Conservation (phyloP, 2,113 vertebrate genomes). For the Hyperopisus bebe region DNA sequence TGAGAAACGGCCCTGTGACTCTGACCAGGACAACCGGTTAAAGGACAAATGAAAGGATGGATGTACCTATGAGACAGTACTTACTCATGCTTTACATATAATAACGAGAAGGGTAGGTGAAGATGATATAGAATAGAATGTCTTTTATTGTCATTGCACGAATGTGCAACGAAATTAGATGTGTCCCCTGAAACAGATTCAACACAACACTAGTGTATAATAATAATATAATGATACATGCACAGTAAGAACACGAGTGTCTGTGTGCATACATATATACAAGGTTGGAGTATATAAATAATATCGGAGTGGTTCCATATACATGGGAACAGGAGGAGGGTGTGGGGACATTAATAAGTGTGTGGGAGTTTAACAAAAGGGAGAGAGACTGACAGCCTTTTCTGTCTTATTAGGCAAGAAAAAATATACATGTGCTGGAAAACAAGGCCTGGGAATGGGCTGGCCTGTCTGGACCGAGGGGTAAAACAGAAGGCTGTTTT, state of each 20-base stretch:
- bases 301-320: no score
- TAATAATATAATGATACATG: no score
- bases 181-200: no score
- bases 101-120: background rate
- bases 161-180: no score
- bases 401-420: background rate
- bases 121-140: background rate
- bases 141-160: no score
- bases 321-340: background rate
- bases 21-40: background rate
- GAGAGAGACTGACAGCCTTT: background rate
- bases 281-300: no score
- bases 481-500: background rate
- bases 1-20: background rate
- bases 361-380: background rate
- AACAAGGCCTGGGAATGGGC: background rate
- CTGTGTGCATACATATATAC: no score
- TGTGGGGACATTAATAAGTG: background rate
- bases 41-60: background rate
- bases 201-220: no score
- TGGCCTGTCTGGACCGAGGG: background rate
- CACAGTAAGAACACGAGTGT: no score
- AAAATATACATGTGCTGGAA: background rate
- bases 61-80: background rate
- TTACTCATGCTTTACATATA: background rate